Evolutionary conservation across 2,888 invertebrate species (phyloP).

Genomic region (Diachrysia chrysitis): DNA sequence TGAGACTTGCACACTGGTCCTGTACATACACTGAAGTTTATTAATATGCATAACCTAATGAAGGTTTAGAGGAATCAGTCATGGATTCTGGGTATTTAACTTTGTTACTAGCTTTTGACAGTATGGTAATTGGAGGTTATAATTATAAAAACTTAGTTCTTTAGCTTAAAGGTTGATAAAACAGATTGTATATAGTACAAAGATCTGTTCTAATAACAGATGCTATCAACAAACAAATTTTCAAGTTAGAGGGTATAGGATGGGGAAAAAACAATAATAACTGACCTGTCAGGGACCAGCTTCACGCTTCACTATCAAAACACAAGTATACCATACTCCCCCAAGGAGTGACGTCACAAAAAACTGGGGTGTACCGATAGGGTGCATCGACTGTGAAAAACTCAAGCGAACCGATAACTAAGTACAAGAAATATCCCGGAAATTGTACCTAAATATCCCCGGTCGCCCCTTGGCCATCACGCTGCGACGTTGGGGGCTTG

Average conservation of each 20-base stretch:
- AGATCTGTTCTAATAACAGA: not conserved
- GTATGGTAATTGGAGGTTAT: not conserved
- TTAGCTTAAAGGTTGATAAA: not conserved
- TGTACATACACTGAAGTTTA: not conserved
- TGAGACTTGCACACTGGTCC: conserved; percentile 1
- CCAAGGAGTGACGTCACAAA: not conserved
- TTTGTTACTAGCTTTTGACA: too few relatives aligned
- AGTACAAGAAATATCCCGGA: conserved; percentile 58
- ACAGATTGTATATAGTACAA: not conserved
- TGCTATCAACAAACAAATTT: conserved; percentile 1
- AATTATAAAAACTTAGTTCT: not conserved
- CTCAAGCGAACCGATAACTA: conserved; percentile 50
- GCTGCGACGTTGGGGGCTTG: conserved; percentile 62
- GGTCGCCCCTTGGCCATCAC: conserved; percentile 57
- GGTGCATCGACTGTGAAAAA: conserved; percentile 28
- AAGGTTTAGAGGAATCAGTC: conserved; percentile 1
- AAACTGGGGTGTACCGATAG: not conserved
- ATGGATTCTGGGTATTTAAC: not conserved
- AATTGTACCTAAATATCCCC: conserved; percentile 56
- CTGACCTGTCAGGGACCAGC: not conserved
- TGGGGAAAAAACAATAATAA: conserved; percentile 3
- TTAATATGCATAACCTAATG: not conserved
- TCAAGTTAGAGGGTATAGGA: not conserved
- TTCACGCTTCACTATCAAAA: not conserved
- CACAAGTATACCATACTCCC: not conserved